Evolutionary conservation across 2,888 invertebrate species (phyloP).

Genomic region (Dasypolia templi): DNA sequence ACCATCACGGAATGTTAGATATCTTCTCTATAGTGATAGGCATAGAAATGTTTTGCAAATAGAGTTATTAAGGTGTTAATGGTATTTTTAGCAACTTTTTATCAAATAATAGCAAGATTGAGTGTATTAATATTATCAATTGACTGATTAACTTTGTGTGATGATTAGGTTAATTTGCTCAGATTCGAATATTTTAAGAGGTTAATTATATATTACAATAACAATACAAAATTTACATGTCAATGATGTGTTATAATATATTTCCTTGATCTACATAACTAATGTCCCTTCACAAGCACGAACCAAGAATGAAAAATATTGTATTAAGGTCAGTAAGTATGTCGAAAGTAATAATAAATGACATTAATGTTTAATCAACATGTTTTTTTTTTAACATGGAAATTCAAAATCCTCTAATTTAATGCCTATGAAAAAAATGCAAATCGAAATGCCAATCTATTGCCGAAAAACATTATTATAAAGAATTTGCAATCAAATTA

Average conservation of each 20-base stretch:
- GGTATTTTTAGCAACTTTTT: slow-evolving; percentile 7
- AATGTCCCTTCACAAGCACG: slow-evolving; percentile 18
- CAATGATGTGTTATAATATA: slow-evolving; percentile 20
- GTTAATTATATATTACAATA: slow-evolving; percentile 27
- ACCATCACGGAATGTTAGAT: slow-evolving; percentile 12
- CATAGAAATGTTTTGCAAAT: background rate
- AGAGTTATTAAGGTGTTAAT: background rate
- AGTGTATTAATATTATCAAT: background rate
- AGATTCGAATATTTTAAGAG: background rate
- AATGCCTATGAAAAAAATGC: slow-evolving; percentile 50
- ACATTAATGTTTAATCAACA: slow-evolving; percentile 45
- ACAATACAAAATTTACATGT: slow-evolving; percentile 19
- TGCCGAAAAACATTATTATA: slow-evolving; percentile 34
- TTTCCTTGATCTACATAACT: slow-evolving; percentile 51
- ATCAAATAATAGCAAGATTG: slow-evolving; percentile 4
- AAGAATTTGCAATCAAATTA: slow-evolving; percentile 45
- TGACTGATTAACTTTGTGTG: background rate
- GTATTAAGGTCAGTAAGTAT: slow-evolving; percentile 44
- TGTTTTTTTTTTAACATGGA: slow-evolving; percentile 31
- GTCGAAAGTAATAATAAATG: slow-evolving; percentile 33
- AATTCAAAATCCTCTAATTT: slow-evolving; percentile 53
- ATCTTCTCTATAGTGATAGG: background rate
- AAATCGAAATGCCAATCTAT: slow-evolving; percentile 43
- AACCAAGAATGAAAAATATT: slow-evolving; percentile 34
- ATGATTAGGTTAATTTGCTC: background rate